These are phyloP conservation scores for Cacoxenus indagator DNA, from an alignment of 2,888 invertebrate genomes.

Conservation along the genomic window DNA sequence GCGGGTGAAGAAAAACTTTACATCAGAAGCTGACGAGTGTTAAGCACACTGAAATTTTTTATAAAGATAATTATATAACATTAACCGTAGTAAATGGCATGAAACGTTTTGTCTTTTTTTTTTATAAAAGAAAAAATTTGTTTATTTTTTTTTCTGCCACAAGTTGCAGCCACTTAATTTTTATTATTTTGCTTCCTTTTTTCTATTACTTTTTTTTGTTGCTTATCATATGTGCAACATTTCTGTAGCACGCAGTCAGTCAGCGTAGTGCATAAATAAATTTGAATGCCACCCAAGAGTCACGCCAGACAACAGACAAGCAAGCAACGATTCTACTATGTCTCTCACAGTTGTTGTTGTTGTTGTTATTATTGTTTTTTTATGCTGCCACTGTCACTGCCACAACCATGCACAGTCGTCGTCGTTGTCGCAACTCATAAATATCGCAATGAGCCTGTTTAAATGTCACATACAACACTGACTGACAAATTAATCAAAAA, in stretches of 20 bases:
- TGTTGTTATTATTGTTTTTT: conserved; percentile 27
- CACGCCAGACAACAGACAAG: background rate
- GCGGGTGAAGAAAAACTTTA: too few relatives aligned
- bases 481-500: conserved; percentile 63
- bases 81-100: too few relatives aligned
- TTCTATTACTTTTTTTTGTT: background rate
- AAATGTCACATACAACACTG: conserved; percentile 63
- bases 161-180: too few relatives aligned
- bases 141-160: too few relatives aligned
- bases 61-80: too few relatives aligned
- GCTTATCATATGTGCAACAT: background rate
- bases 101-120: too few relatives aligned
- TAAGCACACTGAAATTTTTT: too few relatives aligned
- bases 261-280: conserved; percentile 12
- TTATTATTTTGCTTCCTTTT: too few relatives aligned
- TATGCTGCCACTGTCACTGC: conserved; percentile 31
- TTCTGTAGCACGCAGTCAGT: background rate
- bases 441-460: conserved; percentile 64
- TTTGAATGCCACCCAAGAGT: conserved; percentile 22
- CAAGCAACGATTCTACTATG: background rate
- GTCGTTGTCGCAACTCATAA: conserved; percentile 49
- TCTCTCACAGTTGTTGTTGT: conserved; percentile 22
- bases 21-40: too few relatives aligned
- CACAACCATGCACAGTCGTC: conserved; percentile 43
- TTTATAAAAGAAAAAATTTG: too few relatives aligned